Conservation (phyloP, 2,113 vertebrate genomes). For the Arvicanthis niloticus region DNA sequence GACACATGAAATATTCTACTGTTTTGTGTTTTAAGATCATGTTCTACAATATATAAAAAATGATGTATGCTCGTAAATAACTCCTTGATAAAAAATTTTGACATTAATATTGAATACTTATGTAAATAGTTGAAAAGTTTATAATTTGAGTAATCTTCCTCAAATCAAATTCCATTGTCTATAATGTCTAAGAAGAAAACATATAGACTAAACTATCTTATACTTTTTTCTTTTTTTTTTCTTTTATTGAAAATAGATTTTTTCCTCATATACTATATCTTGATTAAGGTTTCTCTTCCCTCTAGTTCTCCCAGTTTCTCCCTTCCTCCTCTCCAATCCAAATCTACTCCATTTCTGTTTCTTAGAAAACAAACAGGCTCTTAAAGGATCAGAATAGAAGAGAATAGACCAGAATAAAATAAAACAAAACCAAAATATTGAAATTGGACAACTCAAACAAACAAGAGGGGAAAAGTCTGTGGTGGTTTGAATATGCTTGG, state of each 20-base stretch:
- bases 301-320: neutral
- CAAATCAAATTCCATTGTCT: neutral
- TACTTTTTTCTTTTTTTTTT: neutral
- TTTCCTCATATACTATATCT: neutral
- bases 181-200: neutral
- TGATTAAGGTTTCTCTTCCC: neutral
- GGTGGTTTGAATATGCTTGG: neutral
- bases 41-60: neutral
- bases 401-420: neutral
- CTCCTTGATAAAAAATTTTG: conserved; percentile 4
- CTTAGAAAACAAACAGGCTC: neutral
- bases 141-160: neutral
- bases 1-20: neutral
- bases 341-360: neutral
- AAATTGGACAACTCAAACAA: neutral
- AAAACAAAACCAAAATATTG: neutral
- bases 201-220: neutral
- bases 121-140: neutral
- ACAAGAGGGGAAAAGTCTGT: neutral
- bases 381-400: neutral
- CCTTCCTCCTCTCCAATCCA: neutral
- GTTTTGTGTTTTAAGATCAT: neutral
- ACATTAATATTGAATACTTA: neutral
- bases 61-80: neutral
- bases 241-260: neutral